Evolutionary conservation across 35 echinoderm and acorn worm species (phyloP).

Genomic region (Heliocidaris erythrogramma): DNA sequence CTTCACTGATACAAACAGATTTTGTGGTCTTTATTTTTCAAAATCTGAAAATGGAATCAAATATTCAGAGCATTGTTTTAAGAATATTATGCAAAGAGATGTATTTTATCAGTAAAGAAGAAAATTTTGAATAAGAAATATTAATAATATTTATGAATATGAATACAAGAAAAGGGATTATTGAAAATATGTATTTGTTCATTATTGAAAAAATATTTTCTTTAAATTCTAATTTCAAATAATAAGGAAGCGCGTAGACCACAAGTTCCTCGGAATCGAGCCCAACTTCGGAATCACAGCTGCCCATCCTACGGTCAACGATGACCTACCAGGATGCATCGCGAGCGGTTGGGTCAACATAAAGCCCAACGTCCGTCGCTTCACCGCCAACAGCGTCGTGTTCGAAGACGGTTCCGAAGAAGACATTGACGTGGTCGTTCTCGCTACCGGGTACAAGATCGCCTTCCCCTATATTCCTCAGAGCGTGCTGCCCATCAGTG

Average conservation of each 20-base stretch:
- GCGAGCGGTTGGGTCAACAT: slow-evolving; percentile 59
- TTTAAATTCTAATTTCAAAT: not conserved
- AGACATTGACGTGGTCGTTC: slow-evolving; percentile 79
- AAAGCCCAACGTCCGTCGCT: slow-evolving; percentile 70
- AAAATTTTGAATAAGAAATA: too few relatives aligned
- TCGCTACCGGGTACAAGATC: slow-evolving; percentile 79
- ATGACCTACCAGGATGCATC: slow-evolving; percentile 66
- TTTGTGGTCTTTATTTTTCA: too few relatives aligned
- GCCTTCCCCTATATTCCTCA: slow-evolving; percentile 68
- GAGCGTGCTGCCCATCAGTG: slow-evolving; percentile 54
- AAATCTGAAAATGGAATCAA: too few relatives aligned
- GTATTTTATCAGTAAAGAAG: too few relatives aligned
- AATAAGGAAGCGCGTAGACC: slow-evolving; percentile 39
- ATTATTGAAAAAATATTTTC: too few relatives aligned
- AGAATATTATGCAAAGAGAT: too few relatives aligned
- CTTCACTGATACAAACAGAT: too few relatives aligned
- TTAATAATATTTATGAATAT: too few relatives aligned
- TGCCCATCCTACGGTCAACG: slow-evolving; percentile 68
- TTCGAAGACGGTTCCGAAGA: slow-evolving; percentile 86
- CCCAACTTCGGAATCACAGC: slow-evolving; percentile 17
- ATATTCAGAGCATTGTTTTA: too few relatives aligned
- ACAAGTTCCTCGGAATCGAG: slow-evolving; percentile 49
- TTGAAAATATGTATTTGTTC: too few relatives aligned
- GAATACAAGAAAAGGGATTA: too few relatives aligned
- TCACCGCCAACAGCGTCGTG: slow-evolving; percentile 67